Evolutionary conservation across 1,140 invertebrate genomes (phyloP).

Genomic region (Drosophila nigrodunni): DNA sequence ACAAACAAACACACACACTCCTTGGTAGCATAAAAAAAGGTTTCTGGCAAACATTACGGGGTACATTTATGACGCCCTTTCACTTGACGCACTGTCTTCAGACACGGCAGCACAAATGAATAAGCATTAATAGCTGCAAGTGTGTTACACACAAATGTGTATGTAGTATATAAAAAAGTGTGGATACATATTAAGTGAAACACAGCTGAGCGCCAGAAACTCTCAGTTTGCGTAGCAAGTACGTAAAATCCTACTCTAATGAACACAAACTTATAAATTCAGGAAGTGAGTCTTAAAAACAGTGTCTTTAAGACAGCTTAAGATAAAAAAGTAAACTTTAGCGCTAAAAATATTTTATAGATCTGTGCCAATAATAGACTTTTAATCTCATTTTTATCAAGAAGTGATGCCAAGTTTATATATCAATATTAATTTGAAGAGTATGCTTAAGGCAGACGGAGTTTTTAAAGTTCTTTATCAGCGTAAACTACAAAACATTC

Average conservation of each 20-base stretch:
- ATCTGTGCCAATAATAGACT: too few species aligned
- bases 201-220: constrained; percentile 1
- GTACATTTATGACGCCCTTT: constrained; percentile 71
- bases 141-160: constrained; percentile 1
- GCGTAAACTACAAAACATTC: too few species aligned
- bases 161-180: constrained; percentile 16
- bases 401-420: too few species aligned
- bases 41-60: constrained; percentile 68
- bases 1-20: constrained; percentile 31
- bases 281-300: too few species aligned
- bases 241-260: neutral
- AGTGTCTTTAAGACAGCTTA: too few species aligned
- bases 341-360: too few species aligned
- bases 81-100: constrained; percentile 38
- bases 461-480: too few species aligned
- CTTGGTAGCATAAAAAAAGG: constrained; percentile 51
- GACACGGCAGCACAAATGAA: constrained; percentile 53
- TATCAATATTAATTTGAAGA: too few species aligned
- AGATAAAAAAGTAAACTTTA: too few species aligned
- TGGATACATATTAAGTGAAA: constrained; percentile 41
- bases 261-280: too few species aligned
- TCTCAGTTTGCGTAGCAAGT: neutral
- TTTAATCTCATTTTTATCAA: too few species aligned
- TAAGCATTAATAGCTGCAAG: constrained; percentile 63
- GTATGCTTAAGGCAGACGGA: too few species aligned